Percentiles rank a stretch among this genome's conserved stretches.
These are phyloP conservation scores for Melanostigma gelatinosum DNA, from an alignment of 2,113 vertebrate genomes.

Conservation along the genomic window DNA sequence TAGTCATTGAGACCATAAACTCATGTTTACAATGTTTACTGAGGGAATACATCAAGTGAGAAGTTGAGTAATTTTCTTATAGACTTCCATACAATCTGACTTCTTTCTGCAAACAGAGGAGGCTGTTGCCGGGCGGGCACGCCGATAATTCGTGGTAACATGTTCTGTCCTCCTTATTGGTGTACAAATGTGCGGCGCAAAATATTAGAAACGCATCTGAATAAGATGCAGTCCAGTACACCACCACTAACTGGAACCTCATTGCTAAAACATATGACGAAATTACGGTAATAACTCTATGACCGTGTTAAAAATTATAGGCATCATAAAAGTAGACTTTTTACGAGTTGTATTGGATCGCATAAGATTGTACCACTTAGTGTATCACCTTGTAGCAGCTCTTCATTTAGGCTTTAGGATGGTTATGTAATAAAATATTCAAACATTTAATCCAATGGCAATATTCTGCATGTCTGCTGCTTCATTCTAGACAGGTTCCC, in stretches of 20 bases:
- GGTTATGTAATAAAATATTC: not conserved
- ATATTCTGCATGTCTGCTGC: not conserved
- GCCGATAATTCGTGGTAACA: not conserved
- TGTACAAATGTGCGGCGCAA: not conserved
- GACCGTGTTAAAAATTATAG: not conserved
- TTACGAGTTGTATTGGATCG: not conserved
- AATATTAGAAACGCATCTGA: not conserved
- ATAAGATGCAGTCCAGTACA: not conserved
- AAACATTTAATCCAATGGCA: not conserved
- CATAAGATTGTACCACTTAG: not conserved
- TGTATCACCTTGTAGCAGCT: not conserved
- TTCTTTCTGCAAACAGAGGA: not conserved
- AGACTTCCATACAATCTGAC: not conserved
- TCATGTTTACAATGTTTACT: not conserved
- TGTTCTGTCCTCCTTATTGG: not conserved
- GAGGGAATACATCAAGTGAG: not conserved
- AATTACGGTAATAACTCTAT: not conserved
- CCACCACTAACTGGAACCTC: not conserved
- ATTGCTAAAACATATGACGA: not conserved
- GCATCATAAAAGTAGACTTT: not conserved
- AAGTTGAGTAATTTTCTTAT: not conserved
- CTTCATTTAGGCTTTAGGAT: not conserved
- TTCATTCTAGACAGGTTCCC: not conserved
- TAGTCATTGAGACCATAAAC: not conserved
- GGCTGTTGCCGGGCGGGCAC: no score